Evolutionary conservation across 2,888 invertebrate species (phyloP).

Genomic region (Apomyelois bistriatella): DNA sequence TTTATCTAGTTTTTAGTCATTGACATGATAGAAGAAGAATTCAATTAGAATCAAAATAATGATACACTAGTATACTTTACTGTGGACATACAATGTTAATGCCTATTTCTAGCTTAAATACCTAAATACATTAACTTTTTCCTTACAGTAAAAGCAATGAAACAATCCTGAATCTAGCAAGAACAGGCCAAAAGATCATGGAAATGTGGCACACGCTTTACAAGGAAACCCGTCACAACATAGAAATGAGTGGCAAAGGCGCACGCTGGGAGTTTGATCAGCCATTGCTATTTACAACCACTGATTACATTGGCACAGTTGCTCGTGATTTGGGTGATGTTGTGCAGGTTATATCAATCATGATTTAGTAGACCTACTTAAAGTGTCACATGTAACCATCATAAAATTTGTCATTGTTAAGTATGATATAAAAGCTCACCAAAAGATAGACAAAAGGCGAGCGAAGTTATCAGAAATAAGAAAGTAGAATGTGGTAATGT

Average conservation of each 20-base stretch:
- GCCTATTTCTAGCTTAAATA: neutral
- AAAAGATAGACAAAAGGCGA: too few species aligned
- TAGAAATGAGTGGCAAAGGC: constrained; percentile 92
- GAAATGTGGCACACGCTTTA: constrained; percentile 88
- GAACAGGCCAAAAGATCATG: constrained; percentile 84
- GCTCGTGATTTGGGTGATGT: constrained; percentile 89
- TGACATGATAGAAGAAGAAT: too few species aligned
- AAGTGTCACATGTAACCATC: too few species aligned
- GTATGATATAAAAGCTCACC: too few species aligned
- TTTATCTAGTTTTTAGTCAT: too few species aligned
- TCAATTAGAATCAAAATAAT: too few species aligned
- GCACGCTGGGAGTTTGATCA: constrained; percentile 96
- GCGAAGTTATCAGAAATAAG: too few species aligned
- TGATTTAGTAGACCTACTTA: too few species aligned
- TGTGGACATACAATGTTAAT: too few species aligned
- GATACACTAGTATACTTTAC: too few species aligned
- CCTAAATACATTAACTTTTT: neutral
- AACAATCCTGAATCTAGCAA: constrained; percentile 74
- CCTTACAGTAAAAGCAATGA: constrained; percentile 70
- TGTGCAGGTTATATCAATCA: constrained; percentile 76
- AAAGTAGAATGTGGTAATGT: too few species aligned
- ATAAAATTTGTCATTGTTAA: too few species aligned
- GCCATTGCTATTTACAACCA: constrained; percentile 87
- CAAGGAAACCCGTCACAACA: constrained; percentile 87
- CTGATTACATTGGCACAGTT: constrained; percentile 91